A percentile compares a stretch with the other conserved stretches of the same genome.
Evolutionary conservation across 2,113 vertebrate genomes (phyloP).

Genomic region (Ploceus nigricollis): DNA sequence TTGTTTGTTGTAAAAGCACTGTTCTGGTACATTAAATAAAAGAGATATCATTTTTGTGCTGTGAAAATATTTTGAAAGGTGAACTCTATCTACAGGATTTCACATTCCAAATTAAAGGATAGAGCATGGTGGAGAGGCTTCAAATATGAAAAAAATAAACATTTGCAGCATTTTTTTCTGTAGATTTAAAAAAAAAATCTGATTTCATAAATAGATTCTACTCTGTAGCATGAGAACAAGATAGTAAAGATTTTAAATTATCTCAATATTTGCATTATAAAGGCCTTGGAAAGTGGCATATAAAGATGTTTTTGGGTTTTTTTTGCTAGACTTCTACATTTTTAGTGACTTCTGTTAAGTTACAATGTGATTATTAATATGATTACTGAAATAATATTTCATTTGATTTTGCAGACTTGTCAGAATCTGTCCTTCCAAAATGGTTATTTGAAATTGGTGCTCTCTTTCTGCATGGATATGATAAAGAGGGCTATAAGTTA

Average conservation of each 20-base stretch:
- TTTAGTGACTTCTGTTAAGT: neutral
- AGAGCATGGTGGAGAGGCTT: neutral
- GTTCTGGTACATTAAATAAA: neutral
- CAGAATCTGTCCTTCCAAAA: slow-evolving; percentile 86
- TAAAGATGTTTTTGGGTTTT: neutral
- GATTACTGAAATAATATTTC: neutral
- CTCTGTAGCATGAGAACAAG: neutral
- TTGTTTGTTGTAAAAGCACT: neutral
- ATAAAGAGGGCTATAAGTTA: slow-evolving; percentile 96
- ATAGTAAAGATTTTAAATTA: neutral
- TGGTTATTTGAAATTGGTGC: slow-evolving; percentile 90
- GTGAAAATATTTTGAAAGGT: neutral
- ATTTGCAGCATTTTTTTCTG: neutral
- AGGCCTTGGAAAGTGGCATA: neutral
- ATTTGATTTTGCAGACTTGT: slow-evolving; percentile 80
- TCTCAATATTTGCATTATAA: neutral
- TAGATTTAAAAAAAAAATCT: neutral
- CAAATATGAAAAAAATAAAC: neutral
- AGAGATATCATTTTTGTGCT: neutral
- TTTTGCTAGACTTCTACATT: neutral
- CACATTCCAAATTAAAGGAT: neutral
- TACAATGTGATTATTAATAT: neutral
- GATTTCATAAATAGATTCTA: neutral
- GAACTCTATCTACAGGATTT: neutral
- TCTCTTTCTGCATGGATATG: slow-evolving; percentile 92